phyloP scores from a whole-genome alignment of 2,888 invertebrate species.

The Xanthorhoe designata region DNA sequence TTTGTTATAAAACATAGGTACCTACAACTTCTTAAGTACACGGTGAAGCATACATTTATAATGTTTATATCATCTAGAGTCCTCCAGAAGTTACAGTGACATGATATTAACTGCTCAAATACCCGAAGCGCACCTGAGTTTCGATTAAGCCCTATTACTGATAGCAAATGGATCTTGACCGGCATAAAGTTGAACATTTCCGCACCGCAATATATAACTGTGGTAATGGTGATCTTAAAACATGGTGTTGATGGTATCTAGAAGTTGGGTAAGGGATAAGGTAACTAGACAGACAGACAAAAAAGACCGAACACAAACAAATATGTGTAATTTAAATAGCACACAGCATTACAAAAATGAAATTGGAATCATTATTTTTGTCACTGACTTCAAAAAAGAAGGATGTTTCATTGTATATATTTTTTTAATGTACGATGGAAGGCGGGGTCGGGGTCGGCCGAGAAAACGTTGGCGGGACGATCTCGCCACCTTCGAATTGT shows the following conservation, averaged over 20 bases:
- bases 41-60: constrained; percentile 19
- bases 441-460: no score
- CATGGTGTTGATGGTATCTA: background rate
- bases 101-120: background rate
- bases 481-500: no score
- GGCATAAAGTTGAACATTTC: background rate
- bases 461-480: no score
- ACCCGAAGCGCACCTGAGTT: constrained; percentile 3
- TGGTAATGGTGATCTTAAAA: background rate
- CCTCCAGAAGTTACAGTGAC: background rate
- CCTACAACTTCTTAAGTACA: constrained; percentile 14
- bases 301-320: no score
- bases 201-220: background rate
- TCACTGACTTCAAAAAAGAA: no score
- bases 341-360: no score
- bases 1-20: no score
- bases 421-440: no score
- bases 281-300: background rate
- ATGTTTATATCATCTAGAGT: no score
- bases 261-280: background rate
- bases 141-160: background rate
- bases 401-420: no score
- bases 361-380: no score
- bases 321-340: no score
- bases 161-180: background rate